These are phyloP conservation scores for Onychorhynchus coronatus DNA, from an alignment of 2,113 vertebrate species.

Conservation along the genomic window DNA sequence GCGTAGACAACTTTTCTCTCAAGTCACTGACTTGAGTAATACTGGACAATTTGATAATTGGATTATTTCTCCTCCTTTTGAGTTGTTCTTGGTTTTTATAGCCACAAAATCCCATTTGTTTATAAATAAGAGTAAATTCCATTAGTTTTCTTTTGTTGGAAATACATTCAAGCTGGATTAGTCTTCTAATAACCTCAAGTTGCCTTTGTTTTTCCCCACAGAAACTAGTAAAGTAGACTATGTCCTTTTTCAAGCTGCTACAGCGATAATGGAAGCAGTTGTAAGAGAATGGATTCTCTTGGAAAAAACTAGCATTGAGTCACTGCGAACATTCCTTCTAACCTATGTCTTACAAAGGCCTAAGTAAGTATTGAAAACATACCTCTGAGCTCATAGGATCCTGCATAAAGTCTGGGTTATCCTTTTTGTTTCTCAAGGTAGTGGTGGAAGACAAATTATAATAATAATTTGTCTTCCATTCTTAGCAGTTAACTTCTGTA, in stretches of 20 bases:
- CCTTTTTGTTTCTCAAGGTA: not conserved
- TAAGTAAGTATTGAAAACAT: conserved; percentile 80
- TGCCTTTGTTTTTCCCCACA: conserved; percentile 64
- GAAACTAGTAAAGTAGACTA: conserved; percentile 99
- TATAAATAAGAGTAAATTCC: not conserved
- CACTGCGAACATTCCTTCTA: conserved; percentile 94
- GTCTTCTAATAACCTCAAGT: not conserved
- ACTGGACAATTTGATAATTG: conserved; percentile 29
- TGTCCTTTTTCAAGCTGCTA: conserved; percentile 98
- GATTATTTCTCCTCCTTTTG: conserved; percentile 39
- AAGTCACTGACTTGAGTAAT: conserved; percentile 23
- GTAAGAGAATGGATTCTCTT: conserved; percentile 97
- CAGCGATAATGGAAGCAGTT: conserved; percentile 97
- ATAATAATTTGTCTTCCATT: not conserved
- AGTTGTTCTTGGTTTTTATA: conserved; percentile 22
- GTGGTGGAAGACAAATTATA: not conserved
- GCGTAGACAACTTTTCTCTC: not conserved
- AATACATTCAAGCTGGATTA: not conserved
- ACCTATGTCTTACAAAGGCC: conserved; percentile 98
- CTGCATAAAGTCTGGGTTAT: not conserved
- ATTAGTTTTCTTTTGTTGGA: not conserved
- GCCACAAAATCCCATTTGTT: not conserved
- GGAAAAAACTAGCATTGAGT: conserved; percentile 95
- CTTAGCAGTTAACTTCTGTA: not conserved
- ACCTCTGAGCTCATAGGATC: not conserved